These are phyloP conservation scores for Porites rus DNA, from an alignment of 92 coral and sea anemone species.

Conservation along the genomic window DNA sequence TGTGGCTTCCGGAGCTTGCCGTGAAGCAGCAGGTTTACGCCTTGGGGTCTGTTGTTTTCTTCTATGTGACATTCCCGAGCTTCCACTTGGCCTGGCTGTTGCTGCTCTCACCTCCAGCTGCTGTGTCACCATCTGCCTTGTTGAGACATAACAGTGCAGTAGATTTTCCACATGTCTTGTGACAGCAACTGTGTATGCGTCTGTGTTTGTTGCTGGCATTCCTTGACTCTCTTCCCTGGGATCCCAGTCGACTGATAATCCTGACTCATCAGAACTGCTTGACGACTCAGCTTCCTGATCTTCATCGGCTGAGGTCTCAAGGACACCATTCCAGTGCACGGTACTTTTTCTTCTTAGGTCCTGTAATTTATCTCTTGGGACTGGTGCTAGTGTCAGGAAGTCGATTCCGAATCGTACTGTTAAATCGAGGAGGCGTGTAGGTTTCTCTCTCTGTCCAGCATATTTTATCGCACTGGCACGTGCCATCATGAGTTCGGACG, in stretches of 20 bases:
- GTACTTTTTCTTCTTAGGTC: no score
- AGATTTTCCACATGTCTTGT: not conserved
- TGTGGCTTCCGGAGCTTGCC: no score
- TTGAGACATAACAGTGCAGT: not conserved
- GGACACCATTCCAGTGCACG: no score
- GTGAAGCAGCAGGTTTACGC: no score
- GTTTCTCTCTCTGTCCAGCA: no score
- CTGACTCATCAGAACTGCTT: not conserved
- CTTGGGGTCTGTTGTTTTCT: no score
- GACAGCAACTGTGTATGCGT: not conserved
- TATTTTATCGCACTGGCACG: no score
- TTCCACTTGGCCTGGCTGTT: no score
- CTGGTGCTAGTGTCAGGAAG: constrained; percentile 1
- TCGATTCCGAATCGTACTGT: not conserved
- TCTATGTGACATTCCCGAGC: no score
- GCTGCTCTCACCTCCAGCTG: no score
- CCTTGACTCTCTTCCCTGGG: not conserved
- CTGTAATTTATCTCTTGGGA: not conserved
- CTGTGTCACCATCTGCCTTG: not conserved
- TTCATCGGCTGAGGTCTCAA: not conserved
- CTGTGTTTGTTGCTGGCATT: not conserved
- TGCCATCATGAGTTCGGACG: not conserved
- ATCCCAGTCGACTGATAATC: not conserved
- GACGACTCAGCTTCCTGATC: not conserved
- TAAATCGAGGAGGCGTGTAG: not conserved